Evolutionary conservation across 2,797 vertebrate species (phyloP).

Genomic region (Carapus acus): DNA sequence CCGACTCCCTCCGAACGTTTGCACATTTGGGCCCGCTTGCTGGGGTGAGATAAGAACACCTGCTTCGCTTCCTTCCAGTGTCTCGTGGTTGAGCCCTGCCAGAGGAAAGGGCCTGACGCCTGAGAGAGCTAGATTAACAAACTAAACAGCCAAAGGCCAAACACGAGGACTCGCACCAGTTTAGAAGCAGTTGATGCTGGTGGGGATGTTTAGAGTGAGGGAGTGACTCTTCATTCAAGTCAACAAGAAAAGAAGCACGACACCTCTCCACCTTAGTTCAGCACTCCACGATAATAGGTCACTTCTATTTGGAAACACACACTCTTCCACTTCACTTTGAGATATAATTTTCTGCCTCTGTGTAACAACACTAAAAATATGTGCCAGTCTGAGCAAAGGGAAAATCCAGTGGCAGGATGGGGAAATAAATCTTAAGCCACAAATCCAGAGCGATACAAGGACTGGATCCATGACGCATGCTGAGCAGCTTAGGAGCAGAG

Average conservation of each 20-base stretch:
- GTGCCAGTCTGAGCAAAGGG: too few relatives aligned
- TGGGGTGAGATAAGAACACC: slow-evolving; percentile 59
- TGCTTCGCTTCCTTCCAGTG: slow-evolving; percentile 61
- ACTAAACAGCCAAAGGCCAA: slow-evolving; percentile 4
- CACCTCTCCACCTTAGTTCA: slow-evolving; percentile 7
- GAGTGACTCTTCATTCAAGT: slow-evolving; percentile 1
- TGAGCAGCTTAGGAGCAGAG: too few relatives aligned
- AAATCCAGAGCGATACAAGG: too few relatives aligned
- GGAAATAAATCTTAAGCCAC: too few relatives aligned
- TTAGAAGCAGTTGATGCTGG: slow-evolving; percentile 18
- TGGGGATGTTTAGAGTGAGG: slow-evolving; percentile 2
- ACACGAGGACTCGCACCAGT: not conserved
- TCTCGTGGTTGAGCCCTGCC: slow-evolving; percentile 48
- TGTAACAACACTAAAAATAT: too few relatives aligned
- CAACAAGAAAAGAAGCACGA: slow-evolving; percentile 1
- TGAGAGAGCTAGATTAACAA: slow-evolving; percentile 5
- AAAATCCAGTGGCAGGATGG: too few relatives aligned
- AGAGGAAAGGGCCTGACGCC: slow-evolving; percentile 16
- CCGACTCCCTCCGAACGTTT: too few relatives aligned
- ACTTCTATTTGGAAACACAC: too few relatives aligned
- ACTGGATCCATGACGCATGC: too few relatives aligned
- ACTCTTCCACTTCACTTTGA: too few relatives aligned
- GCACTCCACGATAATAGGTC: slow-evolving; percentile 4
- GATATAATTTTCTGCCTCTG: too few relatives aligned
- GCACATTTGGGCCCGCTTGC: too few relatives aligned